Percentiles rank a stretch among this genome's conserved stretches.
phyloP scores from a whole-genome alignment of 2,888 invertebrate genomes.

The Limnephilus lunatus region DNA sequence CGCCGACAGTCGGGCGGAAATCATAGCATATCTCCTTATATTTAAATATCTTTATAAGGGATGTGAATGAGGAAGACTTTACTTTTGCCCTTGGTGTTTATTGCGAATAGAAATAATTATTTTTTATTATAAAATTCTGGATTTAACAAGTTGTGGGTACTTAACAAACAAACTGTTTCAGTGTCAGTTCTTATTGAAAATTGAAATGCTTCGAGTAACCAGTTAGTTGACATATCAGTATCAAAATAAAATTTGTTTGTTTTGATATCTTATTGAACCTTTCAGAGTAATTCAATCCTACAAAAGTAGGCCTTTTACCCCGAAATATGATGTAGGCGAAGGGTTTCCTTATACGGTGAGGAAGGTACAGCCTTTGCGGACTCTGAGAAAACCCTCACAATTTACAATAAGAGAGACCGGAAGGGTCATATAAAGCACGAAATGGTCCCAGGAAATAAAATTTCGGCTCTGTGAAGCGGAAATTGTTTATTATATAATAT shows the following conservation, averaged over 20 bases:
- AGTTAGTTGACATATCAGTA: background rate
- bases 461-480: background rate
- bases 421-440: background rate
- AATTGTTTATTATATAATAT: background rate
- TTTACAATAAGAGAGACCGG: background rate
- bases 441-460: background rate
- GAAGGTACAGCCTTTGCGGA: background rate
- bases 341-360: background rate
- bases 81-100: too few species aligned
- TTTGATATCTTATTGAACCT: conserved; percentile 6
- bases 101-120: too few species aligned
- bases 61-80: too few species aligned
- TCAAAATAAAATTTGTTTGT: background rate
- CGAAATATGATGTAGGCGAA: background rate
- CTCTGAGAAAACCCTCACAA: background rate
- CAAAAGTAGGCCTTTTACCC: background rate
- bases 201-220: background rate
- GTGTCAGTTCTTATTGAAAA: background rate
- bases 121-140: too few species aligned
- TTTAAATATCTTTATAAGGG: too few species aligned
- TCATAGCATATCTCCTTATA: too few species aligned
- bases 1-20: too few species aligned
- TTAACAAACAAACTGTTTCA: background rate
- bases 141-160: background rate
- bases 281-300: background rate